Base-by-base conservation (phyloP, 2,113 vertebrate species). In the Salvelinus sp. region DNA sequence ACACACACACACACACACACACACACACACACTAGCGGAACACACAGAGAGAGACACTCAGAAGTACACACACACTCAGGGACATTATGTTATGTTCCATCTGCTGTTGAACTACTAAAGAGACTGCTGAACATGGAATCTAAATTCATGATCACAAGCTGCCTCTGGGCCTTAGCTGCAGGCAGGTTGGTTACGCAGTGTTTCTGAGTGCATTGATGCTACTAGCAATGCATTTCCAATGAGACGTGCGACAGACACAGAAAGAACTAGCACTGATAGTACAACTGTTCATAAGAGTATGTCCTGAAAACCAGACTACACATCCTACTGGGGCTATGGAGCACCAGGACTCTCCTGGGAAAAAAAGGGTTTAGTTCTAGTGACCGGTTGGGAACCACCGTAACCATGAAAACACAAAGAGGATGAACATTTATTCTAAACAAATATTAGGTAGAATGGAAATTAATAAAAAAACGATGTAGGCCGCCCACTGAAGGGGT, bases 131-230 rank as follows among this genome's bases (percentile, higher is more conserved):
- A 76, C n/a, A 5, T n/a, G 67, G 28, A 62, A 85, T 82, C 78
- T 76, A 83, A 83, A 88, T 85, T 74, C 79, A 72, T 25, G 9
- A 79, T 86, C 81, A 84, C 79, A 84, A 73, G 74, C 69, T 72
- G 78, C 84, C 83, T 79, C 69, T 69, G 81, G 76, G 74, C 76
- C 66, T 58, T 7, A 67, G 87, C 84, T 82, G 64, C 73, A 71
- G 76, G 80, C 38, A 38, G 38, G 0, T 79, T 69, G 76, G 66
- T 74, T 67, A 78, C 85, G 80, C 72, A 83, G 84, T 87, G 85
- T 83, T 79, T 74, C 76, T 76, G 12, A 79, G 76, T 72, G 78
- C 71, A 74, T 57, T 33, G 25, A 60, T 74, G 77, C 44, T 27
- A 0, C 69, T 77, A 80, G 72, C 70, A 66, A 28, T 66, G 57